Conservation (phyloP, 2,113 vertebrate genomes). For the Apeltes quadracus region DNA sequence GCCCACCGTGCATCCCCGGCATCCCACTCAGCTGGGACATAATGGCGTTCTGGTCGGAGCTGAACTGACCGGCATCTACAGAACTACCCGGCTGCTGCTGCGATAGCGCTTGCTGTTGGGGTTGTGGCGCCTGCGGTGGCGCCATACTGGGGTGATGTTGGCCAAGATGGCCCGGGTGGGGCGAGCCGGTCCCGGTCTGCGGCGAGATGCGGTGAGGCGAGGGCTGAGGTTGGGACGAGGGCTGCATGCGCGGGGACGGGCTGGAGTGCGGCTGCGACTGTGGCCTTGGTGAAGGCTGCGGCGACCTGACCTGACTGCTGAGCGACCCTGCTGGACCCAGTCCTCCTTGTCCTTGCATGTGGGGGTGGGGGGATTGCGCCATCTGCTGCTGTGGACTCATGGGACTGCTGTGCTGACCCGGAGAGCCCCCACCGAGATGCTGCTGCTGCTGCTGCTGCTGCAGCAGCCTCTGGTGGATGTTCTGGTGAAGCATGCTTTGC, state of each 20-base stretch:
- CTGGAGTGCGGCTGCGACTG: constrained; percentile 96
- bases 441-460: constrained; percentile 79
- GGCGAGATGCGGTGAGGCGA: constrained; percentile 97
- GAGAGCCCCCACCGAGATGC: constrained; percentile 81
- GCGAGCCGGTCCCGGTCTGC: constrained; percentile 91
- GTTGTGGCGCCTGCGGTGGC: constrained; percentile 83
- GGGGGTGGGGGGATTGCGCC: constrained; percentile 90
- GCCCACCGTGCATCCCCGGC: constrained; percentile 90
- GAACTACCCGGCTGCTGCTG: constrained; percentile 86
- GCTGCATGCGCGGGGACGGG: constrained; percentile 95
- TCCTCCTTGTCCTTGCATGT: constrained; percentile 90
- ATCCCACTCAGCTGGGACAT: constrained; percentile 94
- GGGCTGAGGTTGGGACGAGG: constrained; percentile 84
- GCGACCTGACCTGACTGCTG: constrained; percentile 95
- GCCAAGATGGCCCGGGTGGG: constrained; percentile 84
- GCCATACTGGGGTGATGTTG: constrained; percentile 82
- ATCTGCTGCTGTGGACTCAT: constrained; percentile 94
- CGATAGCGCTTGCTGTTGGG: constrained; percentile 70
- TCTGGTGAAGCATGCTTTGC: constrained; percentile 84
- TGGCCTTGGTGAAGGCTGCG: constrained; percentile 93
- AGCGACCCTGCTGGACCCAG: constrained; percentile 83
- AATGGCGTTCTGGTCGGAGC: constrained; percentile 84
- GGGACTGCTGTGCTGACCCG: constrained; percentile 92
- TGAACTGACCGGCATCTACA: constrained; percentile 77
- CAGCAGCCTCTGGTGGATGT: constrained; percentile 91